Evolutionary conservation across 2,888 invertebrate species (phyloP).

Genomic region (Loripinus fragilis): DNA sequence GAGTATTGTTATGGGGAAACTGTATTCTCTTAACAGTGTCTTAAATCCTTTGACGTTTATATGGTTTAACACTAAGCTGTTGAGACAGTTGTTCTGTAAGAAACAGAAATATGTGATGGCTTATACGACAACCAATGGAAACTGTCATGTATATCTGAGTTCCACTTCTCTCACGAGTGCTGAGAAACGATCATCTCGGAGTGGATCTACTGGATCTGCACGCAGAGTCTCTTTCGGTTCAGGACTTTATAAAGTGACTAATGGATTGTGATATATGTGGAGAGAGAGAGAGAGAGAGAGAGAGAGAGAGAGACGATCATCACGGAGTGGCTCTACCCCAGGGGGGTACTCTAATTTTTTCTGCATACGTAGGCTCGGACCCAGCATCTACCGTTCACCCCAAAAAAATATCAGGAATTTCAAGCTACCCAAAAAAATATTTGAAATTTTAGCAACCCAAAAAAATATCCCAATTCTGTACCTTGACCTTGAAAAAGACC

Average conservation of each 20-base stretch:
- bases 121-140: conserved; percentile 1
- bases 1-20: neutral
- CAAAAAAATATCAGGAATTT: too few species aligned
- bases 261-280: too few species aligned
- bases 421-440: too few species aligned
- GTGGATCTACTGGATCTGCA: neutral
- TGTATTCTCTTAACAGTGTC: conserved; percentile 1
- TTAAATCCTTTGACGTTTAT: conserved; percentile 4
- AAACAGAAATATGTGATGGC: neutral
- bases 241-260: neutral
- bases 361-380: too few species aligned
- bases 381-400: too few species aligned
- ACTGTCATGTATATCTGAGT: neutral
- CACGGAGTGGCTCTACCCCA: too few species aligned
- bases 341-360: too few species aligned
- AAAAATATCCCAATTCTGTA: too few species aligned
- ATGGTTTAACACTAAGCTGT: neutral
- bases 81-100: neutral
- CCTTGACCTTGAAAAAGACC: too few species aligned
- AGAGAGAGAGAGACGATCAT: too few species aligned
- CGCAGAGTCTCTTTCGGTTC: neutral
- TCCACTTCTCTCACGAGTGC: neutral
- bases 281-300: too few species aligned
- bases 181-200: neutral
- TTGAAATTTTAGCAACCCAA: too few species aligned